These are phyloP conservation scores for Axinella damicornis DNA, from an alignment of 37 sponge, comb jelly and placozoan genomes.

Conservation along the genomic window DNA sequence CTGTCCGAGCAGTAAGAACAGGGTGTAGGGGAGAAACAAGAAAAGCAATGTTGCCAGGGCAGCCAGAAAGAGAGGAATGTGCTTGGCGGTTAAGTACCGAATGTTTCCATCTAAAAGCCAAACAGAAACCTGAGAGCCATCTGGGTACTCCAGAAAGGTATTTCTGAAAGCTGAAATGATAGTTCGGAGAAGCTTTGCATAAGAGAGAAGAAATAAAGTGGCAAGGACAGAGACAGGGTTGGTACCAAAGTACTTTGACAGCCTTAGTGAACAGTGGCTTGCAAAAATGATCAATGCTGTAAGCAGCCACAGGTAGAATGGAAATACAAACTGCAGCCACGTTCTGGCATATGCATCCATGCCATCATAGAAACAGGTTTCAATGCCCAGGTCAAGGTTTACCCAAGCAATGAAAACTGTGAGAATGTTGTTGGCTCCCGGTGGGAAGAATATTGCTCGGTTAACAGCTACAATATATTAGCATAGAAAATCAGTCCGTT, in stretches of 20 bases:
- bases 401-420: slow-evolving; percentile 37
- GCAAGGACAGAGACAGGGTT: slow-evolving; percentile 25
- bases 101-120: slow-evolving; percentile 35
- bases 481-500: too few species aligned
- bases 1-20: slow-evolving; percentile 7
- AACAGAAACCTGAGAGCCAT: background rate
- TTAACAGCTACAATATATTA: too few species aligned
- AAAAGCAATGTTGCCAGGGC: background rate
- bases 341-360: slow-evolving; percentile 15
- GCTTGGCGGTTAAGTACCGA: background rate
- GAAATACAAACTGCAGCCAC: slow-evolving; percentile 57
- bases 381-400: slow-evolving; percentile 56
- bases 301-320: slow-evolving; percentile 1
- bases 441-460: too few species aligned
- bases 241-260: background rate
- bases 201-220: slow-evolving; percentile 29
- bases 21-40: slow-evolving; percentile 29
- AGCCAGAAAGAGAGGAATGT: background rate
- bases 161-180: slow-evolving; percentile 1
- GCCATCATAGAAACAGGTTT: slow-evolving; percentile 40
- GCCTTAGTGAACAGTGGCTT: background rate
- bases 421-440: too few species aligned
- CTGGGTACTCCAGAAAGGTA: background rate
- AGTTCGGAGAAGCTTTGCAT: slow-evolving; percentile 16
- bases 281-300: slow-evolving; percentile 1